These are phyloP conservation scores for Pseudochaenichthys georgianus DNA, from an alignment of 2,797 vertebrate genomes.

Conservation along the genomic window DNA sequence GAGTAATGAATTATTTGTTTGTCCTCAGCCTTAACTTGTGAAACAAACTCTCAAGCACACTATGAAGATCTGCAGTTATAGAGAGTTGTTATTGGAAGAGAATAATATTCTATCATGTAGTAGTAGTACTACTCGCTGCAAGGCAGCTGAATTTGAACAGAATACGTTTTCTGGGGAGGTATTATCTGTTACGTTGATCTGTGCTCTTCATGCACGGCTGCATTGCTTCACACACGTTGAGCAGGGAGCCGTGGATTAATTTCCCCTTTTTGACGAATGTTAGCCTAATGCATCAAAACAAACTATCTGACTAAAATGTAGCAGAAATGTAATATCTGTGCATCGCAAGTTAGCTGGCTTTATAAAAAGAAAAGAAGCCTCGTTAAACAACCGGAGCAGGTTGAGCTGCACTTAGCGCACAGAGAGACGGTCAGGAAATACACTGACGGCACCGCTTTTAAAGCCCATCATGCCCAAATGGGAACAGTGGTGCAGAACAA, in stretches of 20 bases:
- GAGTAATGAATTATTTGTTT: conserved; percentile 67
- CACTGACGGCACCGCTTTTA: conserved; percentile 67
- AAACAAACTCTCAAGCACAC: conserved; percentile 69
- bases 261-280: conserved; percentile 44
- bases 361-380: conserved; percentile 59
- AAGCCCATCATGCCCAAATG: conserved; percentile 47
- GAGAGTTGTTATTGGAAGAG: conserved; percentile 64
- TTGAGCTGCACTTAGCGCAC: conserved; percentile 85
- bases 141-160: conserved; percentile 84
- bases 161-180: conserved; percentile 58
- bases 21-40: conserved; percentile 84
- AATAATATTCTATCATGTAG: conserved; percentile 77
- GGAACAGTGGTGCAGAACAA: conserved; percentile 39
- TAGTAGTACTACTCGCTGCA: conserved; percentile 83
- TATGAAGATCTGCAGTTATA: conserved; percentile 60
- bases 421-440: conserved; percentile 70
- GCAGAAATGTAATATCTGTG: conserved; percentile 70
- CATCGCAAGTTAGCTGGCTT: conserved; percentile 53
- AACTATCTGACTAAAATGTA: conserved; percentile 78
- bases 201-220: conserved; percentile 68
- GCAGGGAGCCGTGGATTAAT: conserved; percentile 46
- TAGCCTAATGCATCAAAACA: conserved; percentile 61
- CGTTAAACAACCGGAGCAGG: conserved; percentile 76
- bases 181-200: conserved; percentile 78
- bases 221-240: conserved; percentile 58